A percentile compares a stretch with the other conserved stretches of the same genome.
Evolutionary conservation across 92 coral and sea anemone species (phyloP).

Genomic region (Porites lobata): DNA sequence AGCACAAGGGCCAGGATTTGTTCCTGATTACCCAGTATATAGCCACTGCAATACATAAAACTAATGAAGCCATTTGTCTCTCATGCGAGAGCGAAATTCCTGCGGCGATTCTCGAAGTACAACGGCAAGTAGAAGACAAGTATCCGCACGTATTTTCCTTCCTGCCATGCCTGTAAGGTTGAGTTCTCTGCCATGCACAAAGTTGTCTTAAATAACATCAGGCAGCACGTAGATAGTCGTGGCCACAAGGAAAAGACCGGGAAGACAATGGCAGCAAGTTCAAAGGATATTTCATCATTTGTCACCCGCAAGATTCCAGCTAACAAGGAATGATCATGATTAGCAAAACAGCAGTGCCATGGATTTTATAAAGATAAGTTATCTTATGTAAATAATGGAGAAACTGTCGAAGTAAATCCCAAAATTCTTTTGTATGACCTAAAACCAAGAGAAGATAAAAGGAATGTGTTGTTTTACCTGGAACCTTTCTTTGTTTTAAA

Average conservation of each 20-base stretch:
- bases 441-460: conserved; percentile 8
- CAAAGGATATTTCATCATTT: conserved; percentile 18
- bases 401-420: conserved; percentile 17
- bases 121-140: conserved; percentile 14
- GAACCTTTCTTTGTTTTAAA: background rate
- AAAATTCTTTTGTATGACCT: conserved; percentile 17
- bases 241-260: conserved; percentile 25
- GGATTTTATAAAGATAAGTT: conserved; percentile 13
- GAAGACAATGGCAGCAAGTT: conserved; percentile 20
- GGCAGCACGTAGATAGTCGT: conserved; percentile 12
- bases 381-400: background rate
- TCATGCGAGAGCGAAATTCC: conserved; percentile 3
- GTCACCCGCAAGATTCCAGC: background rate
- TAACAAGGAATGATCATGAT: conserved; percentile 7
- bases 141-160: background rate
- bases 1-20: conserved; percentile 7
- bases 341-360: conserved; percentile 14
- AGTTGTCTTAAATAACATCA: background rate
- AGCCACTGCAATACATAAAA: conserved; percentile 6
- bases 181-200: conserved; percentile 15
- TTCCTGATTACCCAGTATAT: background rate
- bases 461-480: background rate
- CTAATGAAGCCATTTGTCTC: conserved; percentile 11
- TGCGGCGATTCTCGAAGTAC: background rate
- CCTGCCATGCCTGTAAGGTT: background rate